Base-by-base conservation (phyloP, 2,113 vertebrate species). In the Pelobates fuscus region DNA sequence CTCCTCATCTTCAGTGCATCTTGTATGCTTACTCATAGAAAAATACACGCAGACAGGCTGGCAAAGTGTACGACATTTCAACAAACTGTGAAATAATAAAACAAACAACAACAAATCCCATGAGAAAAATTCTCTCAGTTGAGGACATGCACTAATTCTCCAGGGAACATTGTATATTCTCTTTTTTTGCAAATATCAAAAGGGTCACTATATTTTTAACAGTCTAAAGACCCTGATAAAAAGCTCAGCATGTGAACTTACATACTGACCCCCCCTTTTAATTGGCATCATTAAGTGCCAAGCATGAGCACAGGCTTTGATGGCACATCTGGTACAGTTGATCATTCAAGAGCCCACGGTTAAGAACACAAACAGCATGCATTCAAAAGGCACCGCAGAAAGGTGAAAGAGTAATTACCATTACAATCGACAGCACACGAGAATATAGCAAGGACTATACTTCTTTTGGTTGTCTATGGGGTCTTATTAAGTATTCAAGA, bases 151-250 rank as follows among this genome's bases (percentile, higher is more conserved):
- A 78, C 79, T 70, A 70, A 80, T 83, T 85, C 80, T 78, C 27
- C 32, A 44, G 61, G 10, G 8, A 70, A 78, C 80, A 78, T 73
- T 71, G 26, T 17, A 0, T 52, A 55, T 59, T 78, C 81, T 71
- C 29, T 80, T 85, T 82, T n/a, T 80, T 87, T 86, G 79, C 63
- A 80, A 83, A 81, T 88, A 86, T 84, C 75, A 79, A 80, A 86
- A 83, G 80, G 77, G 20, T 70, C 69, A 78, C 79, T 86, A 82
- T 82, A 80, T 77, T 77, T 59, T 75, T 83, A 1, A 44, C 74
- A 49, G 67, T 49, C 63, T 73, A 70, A 55, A 52, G 43, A n/a
- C 59, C 3, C 60, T 81, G 54, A 78, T 83, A 78, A 79, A 37
- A 67, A 69, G 12, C 17, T 6, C n/a, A 49, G 32, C 64, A 78